Evolutionary conservation across 2,888 invertebrate species (phyloP), one percentile per base, ranked within the genome.

Genomic region (Mesorhabditis belari): DNA sequence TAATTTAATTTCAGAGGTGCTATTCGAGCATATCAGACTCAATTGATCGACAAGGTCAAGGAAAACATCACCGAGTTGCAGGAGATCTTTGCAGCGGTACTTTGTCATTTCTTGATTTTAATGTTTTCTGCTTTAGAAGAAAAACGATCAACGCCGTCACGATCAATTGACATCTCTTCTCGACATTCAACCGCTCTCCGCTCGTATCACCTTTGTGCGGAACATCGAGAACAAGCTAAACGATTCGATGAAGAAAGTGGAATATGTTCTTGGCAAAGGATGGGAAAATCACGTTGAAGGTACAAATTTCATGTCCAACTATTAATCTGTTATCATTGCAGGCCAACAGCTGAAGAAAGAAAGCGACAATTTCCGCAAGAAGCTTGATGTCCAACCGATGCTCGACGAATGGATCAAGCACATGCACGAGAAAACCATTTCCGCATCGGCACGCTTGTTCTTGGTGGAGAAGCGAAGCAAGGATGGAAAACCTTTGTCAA

Each of bases 271-370:
- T 55, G 81, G 81, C 55, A 94, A 93, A 83, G 94, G 93, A 49
- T 99, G 98, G 98, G 96, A 96, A 82, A 92, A 92, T 75, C 96
- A 99, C 82, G 92, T 96, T 55, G 98, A 98, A 83, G 98, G 98
- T 12, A 93, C 95, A 81, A 2, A 24, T 35, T 35, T 9, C n/a
- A n/a, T n/a, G n/a, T n/a, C n/a, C n/a, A 35, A 17, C 44, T 35
- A n/a, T 35, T n/a, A 35, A 35, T 35, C 12, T 17, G 12, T 35
- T 17, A 5, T 28, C 51, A 26, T 55, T 73, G 35, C 51, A 74
- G 73, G 77, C 52, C 63, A 71, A 4, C 79, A 80, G 53, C 84
- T 94, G 60, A 98, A 98, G 83, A 91, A 90, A 3, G 95, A 96
- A 80, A 95, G 96, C 3, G 96, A 98, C 81, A 95, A 93, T 83